A percentile compares a stretch with the other conserved stretches of the same genome.
Conservation (phyloP, 2,797 vertebrate genomes). For the Hoplostethus atlanticus region DNA sequence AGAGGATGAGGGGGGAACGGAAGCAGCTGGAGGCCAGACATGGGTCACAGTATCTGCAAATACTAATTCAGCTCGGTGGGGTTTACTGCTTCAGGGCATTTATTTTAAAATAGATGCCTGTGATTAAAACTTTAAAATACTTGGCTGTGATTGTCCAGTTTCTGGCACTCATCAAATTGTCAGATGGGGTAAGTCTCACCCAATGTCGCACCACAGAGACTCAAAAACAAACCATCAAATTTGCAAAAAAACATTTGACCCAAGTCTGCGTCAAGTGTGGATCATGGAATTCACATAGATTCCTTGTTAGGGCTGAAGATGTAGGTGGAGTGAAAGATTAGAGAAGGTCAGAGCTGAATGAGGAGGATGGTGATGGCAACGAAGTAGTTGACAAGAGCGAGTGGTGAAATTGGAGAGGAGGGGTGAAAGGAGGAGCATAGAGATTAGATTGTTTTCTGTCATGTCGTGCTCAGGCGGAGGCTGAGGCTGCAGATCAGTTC, state of each 20-base stretch:
- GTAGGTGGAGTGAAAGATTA: slow-evolving; percentile 4
- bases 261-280: background rate
- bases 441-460: slow-evolving; percentile 64
- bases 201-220: background rate
- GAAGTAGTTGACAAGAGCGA: slow-evolving; percentile 52
- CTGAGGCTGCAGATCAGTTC: slow-evolving; percentile 67
- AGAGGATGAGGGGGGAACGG: slow-evolving; percentile 16
- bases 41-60: slow-evolving; percentile 47
- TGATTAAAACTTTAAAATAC: background rate
- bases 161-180: too few relatives aligned
- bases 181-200: background rate
- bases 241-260: background rate
- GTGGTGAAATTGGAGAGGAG: slow-evolving; percentile 61
- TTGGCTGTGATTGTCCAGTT: too few relatives aligned
- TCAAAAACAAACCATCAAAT: background rate
- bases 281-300: background rate
- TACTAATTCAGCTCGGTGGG: slow-evolving; percentile 38
- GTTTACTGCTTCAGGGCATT: slow-evolving; percentile 40
- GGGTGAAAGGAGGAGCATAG: slow-evolving; percentile 33
- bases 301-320: slow-evolving; percentile 3
- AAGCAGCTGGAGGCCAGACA: slow-evolving; percentile 28
- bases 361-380: slow-evolving; percentile 19
- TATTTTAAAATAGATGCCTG: slow-evolving; percentile 23
- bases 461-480: slow-evolving; percentile 53
- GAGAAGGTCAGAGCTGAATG: slow-evolving; percentile 27